Conservation (phyloP, 2,888 invertebrate genomes). For the Bedellia somnulentella region DNA sequence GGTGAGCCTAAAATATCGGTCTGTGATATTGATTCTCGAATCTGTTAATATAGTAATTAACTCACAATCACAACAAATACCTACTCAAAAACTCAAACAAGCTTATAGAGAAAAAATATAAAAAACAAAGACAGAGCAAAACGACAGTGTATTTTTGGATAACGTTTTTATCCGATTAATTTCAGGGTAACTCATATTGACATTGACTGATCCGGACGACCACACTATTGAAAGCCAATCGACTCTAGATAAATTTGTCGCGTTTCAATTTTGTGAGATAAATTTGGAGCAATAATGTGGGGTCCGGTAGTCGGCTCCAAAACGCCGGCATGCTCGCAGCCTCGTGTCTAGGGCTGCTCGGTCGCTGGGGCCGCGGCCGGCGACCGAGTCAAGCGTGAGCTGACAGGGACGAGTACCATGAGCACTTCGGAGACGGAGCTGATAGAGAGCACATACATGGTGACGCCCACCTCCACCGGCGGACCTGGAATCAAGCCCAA, state of each 20-base stretch:
- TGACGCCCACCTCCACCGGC: constrained; percentile 96
- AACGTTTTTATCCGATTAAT: constrained; percentile 29
- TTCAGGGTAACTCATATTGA: constrained; percentile 24
- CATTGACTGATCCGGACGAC: constrained; percentile 27
- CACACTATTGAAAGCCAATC: constrained; percentile 18
- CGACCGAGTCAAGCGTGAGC: constrained; percentile 49
- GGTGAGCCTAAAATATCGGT: too few relatives aligned
- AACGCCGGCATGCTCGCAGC: constrained; percentile 19
- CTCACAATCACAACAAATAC: constrained; percentile 37
- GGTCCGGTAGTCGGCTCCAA: constrained; percentile 15
- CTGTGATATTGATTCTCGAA: too few relatives aligned
- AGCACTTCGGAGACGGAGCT: constrained; percentile 97
- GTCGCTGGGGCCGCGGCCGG: constrained; percentile 38
- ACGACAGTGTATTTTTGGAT: constrained; percentile 27
- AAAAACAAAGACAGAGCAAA: constrained; percentile 31
- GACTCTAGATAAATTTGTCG: too few relatives aligned
- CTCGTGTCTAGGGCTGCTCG: constrained; percentile 60
- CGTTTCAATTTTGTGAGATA: too few relatives aligned
- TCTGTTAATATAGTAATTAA: too few relatives aligned
- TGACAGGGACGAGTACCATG: constrained; percentile 78
- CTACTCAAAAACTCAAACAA: constrained; percentile 38
- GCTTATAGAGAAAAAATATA: constrained; percentile 23
- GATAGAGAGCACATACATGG: constrained; percentile 98
- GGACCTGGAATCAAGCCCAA: constrained; percentile 80
- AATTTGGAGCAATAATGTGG: constrained; percentile 3